Evolutionary conservation across 2,113 vertebrate genomes (phyloP), one percentile per base, ranked within the genome.

Genomic region (Todiramphus chloris): DNA sequence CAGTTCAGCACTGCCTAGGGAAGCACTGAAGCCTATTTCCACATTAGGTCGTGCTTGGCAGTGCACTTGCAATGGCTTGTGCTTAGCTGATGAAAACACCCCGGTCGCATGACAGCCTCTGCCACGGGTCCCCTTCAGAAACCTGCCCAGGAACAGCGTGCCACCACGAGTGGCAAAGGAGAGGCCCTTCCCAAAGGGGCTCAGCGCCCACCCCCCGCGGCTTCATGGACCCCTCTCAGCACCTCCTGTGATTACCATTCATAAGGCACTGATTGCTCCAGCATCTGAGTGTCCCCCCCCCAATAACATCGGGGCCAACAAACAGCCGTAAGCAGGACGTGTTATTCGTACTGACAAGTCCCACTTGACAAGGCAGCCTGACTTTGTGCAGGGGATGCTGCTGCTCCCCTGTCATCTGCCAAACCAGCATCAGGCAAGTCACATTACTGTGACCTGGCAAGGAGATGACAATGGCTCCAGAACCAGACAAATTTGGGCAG

Each of bases 81-180:
- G 50, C 64, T 41, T 17, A 62, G 63, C 62, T 69, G 35, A 24
- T 64, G 91, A 37, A 27, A 90, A 63, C 66, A 18, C 24, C 6
- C 9, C 0, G 0, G 10, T 81, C 59, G 46, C 0, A 0, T 2
- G 14, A 55, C 13, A 6, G 41, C 13, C 18, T 16, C 85, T 68
- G 89, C 53, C 46, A 67, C 0, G 0, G 33, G 12, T 11, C 2
- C 66, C 60, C 56, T 30, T 8, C 66, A 50, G 60, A 58, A 81
- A 17, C 27, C 16, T 17, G 39, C 62, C 15, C 3, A 2, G 83
- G 5, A 88, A 37, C 72, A 66, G 50, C 1, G 1, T 64, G 80
- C 24, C 43, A 23, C 64, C 0, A 2, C 43, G 30, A 21, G 0
- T 2, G 31, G 27, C 33, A 53, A 33, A 70, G 44, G 24, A 86